Conservation (phyloP, 2,888 invertebrate species). For the Cistogaster globosa region DNA sequence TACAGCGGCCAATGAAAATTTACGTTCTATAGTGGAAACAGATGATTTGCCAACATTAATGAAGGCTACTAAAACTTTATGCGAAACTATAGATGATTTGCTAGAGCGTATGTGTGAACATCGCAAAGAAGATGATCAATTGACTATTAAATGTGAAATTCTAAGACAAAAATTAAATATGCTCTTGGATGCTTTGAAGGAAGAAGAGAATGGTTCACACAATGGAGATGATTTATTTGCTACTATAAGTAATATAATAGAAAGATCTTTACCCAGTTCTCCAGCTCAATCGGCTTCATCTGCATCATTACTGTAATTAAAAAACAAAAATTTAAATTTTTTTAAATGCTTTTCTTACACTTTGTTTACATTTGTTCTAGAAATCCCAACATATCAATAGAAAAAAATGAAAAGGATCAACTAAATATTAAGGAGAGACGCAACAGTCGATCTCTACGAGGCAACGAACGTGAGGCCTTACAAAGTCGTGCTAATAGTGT, state of each 20-base stretch:
- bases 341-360: neutral
- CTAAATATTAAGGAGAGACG: conserved; percentile 83
- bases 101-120: conserved; percentile 86
- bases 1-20: conserved; percentile 89
- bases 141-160: conserved; percentile 88
- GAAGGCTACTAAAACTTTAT: conserved; percentile 89
- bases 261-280: conserved; percentile 74
- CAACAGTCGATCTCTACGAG: conserved; percentile 82
- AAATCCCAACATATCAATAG: conserved; percentile 83
- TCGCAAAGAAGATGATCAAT: conserved; percentile 85
- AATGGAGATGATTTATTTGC: conserved; percentile 81
- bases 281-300: conserved; percentile 72
- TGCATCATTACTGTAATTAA: conserved; percentile 67
- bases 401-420: conserved; percentile 85
- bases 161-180: conserved; percentile 89
- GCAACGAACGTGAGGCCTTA: conserved; percentile 85
- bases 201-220: conserved; percentile 85
- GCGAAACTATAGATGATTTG: conserved; percentile 91
- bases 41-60: conserved; percentile 89
- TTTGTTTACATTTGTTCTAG: conserved; percentile 68
- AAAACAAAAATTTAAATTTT: neutral
- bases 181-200: conserved; percentile 88
- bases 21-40: conserved; percentile 93
- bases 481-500: conserved; percentile 90
- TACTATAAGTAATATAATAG: conserved; percentile 79